Base-by-base conservation (phyloP, 2,113 vertebrate species). In the Heterotilapia buettikoferi region DNA sequence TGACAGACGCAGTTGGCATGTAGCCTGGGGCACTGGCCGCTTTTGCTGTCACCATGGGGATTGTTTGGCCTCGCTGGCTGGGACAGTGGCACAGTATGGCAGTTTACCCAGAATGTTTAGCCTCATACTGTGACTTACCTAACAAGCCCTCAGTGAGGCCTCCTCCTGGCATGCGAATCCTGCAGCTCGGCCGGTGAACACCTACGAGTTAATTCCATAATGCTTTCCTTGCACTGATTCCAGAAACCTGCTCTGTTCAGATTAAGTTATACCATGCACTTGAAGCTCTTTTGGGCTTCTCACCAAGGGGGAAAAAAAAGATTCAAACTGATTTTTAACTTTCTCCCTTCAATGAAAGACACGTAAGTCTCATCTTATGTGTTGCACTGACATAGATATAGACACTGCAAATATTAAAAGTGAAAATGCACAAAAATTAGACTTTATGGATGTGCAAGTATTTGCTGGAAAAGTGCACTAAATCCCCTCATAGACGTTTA, bases 41-140 rank as follows among this genome's bases (percentile, higher is more conserved):
- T 86, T 90, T 89, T 50, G 73, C 86, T 52, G 84, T 94, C 84
- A 57, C 94, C 91, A 93, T 91, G 86, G 94, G 80, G 87, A 94
- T 88, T 43, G 50, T 78, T 84, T 89, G 84, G 90, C 88, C 71
- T 82, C 3, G 38, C 73, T 14, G 85, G 84, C 68, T 16, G 36
- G 66, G 87, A 91, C 87, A 78, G 84, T 89, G 82, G 63, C 76
- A 59, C 81, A 84, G 68, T 83, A 61, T 91, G 86, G 76, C 90
- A 53, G 89, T 79, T 86, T 78, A 87, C 79, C 87, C 86, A 83
- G 76, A 29, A 80, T 86, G 63, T 66, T 95, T 88, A 83, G 83
- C 88, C 54, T 88, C 82, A 86, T n/a, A 79, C 88, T 90, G 85
- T 16, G 90, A 76, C 12, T 88, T 88, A 76, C 36, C 86, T 89